Base-by-base conservation (phyloP, 2,888 invertebrate genomes). In the Orthosia incerta region DNA sequence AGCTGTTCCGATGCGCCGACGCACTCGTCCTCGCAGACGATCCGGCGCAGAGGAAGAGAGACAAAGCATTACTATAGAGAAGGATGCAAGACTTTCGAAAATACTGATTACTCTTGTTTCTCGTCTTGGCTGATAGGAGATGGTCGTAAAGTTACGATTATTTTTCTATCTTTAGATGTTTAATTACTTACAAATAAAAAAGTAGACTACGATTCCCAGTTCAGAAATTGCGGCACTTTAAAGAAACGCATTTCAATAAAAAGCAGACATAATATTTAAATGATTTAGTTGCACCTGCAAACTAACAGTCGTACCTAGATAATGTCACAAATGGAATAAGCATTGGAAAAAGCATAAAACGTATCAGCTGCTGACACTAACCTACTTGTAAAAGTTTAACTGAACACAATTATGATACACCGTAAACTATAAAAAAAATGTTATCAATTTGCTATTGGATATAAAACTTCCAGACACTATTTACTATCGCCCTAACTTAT, bases 21-120 rank as follows among this genome's bases (percentile, higher is more conserved):
- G 66, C 74, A 80, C 20, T 67, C 61, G 80, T 80, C 88, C 76
- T 83, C 82, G 91, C 92, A 94, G 95, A 95, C 95, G 92, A 84
- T 84, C 79, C 91, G 94, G 94, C 94, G 93, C 93, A 92, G 90
- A 82, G 81, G 80, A 90, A 94, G 63, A 66, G 89, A 84, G 92
- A 93, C 55, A 74, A 72, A 65, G 26, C 56, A 77, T 75, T 9
- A n/a, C 55, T 79, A 59, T 20, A 84, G 85, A 92, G 61, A 53
- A 88, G 83, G 89, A 91, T 23, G 57, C 13, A 66, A 48, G 18
- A n/a, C 26, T 56, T 68, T 63, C 64, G 39, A 83, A 80, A 80
- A 76, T n/a, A 57, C 62, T 18, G n/a, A 50, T 48, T 7, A 45
- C 50, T 20, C 3, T 63, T 5, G 31, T 60, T 50, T 23, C 23